Conservation (phyloP, 2,888 invertebrate species). For the Hetaerina titia region DNA sequence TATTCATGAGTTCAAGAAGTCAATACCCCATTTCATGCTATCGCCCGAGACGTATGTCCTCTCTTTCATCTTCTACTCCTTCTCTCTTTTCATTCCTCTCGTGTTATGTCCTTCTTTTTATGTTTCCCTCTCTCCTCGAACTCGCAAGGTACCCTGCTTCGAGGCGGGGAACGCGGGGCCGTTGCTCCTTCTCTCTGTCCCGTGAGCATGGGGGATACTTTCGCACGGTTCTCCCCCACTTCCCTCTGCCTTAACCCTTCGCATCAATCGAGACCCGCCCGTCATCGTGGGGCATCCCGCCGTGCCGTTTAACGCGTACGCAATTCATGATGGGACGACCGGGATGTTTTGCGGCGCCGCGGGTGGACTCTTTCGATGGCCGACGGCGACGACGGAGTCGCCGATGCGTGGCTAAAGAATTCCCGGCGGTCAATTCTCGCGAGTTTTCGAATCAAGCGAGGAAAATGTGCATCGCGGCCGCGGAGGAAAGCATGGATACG, state of each 20-base stretch:
- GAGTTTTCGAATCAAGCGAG: no score
- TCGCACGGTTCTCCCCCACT: background rate
- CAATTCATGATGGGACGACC: no score
- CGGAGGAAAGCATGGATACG: no score
- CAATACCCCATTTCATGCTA: slow-evolving; percentile 10
- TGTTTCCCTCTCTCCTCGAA: background rate
- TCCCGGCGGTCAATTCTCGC: no score
- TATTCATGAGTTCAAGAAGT: background rate
- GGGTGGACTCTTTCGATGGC: no score
- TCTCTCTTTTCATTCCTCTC: background rate
- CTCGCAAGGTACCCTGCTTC: background rate
- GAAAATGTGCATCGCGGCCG: no score
- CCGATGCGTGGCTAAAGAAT: no score
- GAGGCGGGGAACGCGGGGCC: background rate
- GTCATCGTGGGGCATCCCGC: no score
- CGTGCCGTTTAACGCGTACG: no score
- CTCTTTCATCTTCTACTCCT: background rate
- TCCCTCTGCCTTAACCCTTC: background rate
- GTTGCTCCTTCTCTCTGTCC: background rate
- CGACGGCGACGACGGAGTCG: no score
- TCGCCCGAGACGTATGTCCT: background rate
- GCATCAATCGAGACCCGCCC: background rate
- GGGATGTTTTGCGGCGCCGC: no score
- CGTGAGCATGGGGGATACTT: background rate
- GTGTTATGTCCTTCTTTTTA: no score